These are phyloP conservation scores for Hydrocynus forskahlii DNA, from an alignment of 2,797 vertebrate species.

Conservation along the genomic window DNA sequence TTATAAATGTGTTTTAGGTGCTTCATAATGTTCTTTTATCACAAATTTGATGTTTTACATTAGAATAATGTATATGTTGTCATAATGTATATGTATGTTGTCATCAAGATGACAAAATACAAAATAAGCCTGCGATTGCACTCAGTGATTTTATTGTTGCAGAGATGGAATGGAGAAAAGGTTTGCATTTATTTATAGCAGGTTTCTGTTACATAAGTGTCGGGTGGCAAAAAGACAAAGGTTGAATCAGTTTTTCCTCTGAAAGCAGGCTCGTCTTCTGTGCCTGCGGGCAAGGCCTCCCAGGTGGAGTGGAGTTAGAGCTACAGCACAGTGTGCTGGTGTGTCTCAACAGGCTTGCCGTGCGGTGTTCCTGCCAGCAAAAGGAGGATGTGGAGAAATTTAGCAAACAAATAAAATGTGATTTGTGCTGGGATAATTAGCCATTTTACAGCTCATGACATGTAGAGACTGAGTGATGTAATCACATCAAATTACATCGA, in stretches of 20 bases:
- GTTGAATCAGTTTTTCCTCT: neutral
- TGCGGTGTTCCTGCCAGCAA: conserved; percentile 9
- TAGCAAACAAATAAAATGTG: conserved; percentile 34
- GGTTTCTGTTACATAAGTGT: neutral
- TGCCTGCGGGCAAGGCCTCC: conserved; percentile 2
- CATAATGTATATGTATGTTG: too few species aligned
- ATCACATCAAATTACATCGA: neutral
- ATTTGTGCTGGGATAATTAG: neutral
- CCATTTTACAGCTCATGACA: neutral
- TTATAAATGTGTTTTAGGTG: too few species aligned
- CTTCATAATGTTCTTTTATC: too few species aligned
- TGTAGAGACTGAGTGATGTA: neutral
- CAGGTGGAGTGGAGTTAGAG: conserved; percentile 39
- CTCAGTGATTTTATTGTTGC: too few species aligned
- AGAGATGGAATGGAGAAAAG: too few species aligned
- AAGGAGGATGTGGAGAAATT: conserved; percentile 15
- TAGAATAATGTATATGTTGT: too few species aligned
- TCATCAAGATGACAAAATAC: too few species aligned
- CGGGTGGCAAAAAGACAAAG: neutral
- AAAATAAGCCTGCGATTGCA: too few species aligned
- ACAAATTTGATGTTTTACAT: too few species aligned
- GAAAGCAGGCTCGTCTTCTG: neutral
- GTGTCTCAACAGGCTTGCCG: conserved; percentile 49
- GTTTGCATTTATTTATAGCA: neutral
- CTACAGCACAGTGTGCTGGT: conserved; percentile 17